Percentiles rank a stretch among this genome's conserved stretches.
Conservation (phyloP, 2,888 invertebrate genomes). For the Epinotia brunnichana region DNA sequence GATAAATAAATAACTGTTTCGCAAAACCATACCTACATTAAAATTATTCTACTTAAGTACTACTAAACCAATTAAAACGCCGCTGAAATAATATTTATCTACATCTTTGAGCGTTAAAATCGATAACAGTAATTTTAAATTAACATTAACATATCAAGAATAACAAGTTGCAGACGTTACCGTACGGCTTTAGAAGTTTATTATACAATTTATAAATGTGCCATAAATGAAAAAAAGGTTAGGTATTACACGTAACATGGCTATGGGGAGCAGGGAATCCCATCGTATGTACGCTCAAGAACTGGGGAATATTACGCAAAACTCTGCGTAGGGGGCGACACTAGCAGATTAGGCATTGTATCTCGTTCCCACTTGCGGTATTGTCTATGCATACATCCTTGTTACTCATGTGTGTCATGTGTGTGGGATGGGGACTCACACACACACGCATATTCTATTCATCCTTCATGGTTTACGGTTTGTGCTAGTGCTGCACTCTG, state of each 20-base stretch:
- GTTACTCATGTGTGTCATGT: no score
- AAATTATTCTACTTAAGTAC: slow-evolving; percentile 3
- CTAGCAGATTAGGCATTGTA: no score
- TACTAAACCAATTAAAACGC: slow-evolving; percentile 3
- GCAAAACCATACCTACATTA: slow-evolving; percentile 12
- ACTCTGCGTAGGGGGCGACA: no score
- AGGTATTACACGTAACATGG: neutral
- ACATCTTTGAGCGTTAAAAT: slow-evolving; percentile 11
- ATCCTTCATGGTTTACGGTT: no score
- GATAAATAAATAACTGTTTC: slow-evolving; percentile 34
- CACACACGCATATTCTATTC: no score
- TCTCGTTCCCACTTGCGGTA: no score
- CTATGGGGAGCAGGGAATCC: no score
- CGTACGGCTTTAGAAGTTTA: neutral
- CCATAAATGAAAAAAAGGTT: neutral
- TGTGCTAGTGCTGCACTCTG: no score
- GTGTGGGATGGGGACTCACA: no score
- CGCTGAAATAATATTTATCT: slow-evolving; percentile 1
- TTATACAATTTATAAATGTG: neutral
- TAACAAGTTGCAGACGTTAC: neutral
- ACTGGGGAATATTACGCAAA: no score
- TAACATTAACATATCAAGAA: neutral
- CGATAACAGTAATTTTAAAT: neutral
- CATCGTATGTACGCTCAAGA: no score
- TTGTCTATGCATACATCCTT: no score